Conservation (phyloP, 2,113 vertebrate genomes). For the Myotis yumanensis region DNA sequence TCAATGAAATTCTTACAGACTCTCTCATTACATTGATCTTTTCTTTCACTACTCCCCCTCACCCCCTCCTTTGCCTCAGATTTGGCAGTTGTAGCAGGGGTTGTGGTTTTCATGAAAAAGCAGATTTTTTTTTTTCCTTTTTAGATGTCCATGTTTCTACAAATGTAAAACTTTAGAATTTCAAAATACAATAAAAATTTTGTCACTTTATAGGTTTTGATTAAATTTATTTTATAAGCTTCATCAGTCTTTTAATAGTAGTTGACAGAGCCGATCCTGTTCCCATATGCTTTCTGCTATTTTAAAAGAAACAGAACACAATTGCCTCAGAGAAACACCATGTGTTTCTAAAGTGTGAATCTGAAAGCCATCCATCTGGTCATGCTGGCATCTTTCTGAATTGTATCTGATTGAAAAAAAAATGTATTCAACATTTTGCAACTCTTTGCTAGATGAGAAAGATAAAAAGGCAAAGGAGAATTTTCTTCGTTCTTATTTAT, state of each 20-base stretch:
- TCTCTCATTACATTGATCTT: neutral
- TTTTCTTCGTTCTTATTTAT: constrained; percentile 29
- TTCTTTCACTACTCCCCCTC: neutral
- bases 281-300: constrained; percentile 80
- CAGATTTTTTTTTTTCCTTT: neutral
- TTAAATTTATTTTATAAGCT: constrained; percentile 68
- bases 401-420: constrained; percentile 59
- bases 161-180: constrained; percentile 64
- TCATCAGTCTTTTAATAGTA: constrained; percentile 69
- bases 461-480: constrained; percentile 19
- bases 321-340: constrained; percentile 61
- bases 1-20: neutral
- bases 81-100: neutral
- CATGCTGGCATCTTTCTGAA: constrained; percentile 57
- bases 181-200: constrained; percentile 64
- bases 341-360: constrained; percentile 73
- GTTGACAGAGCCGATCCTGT: constrained; percentile 67
- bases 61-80: neutral
- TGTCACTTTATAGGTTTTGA: constrained; percentile 63
- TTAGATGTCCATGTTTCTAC: constrained; percentile 31
- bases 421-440: constrained; percentile 64
- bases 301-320: constrained; percentile 77
- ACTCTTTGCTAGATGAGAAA: constrained; percentile 34
- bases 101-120: neutral
- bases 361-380: constrained; percentile 74